Evolutionary conservation across 2,888 invertebrate genomes (phyloP), one percentile per base, ranked within the genome.

Genomic region (Alsophila aescularia): DNA sequence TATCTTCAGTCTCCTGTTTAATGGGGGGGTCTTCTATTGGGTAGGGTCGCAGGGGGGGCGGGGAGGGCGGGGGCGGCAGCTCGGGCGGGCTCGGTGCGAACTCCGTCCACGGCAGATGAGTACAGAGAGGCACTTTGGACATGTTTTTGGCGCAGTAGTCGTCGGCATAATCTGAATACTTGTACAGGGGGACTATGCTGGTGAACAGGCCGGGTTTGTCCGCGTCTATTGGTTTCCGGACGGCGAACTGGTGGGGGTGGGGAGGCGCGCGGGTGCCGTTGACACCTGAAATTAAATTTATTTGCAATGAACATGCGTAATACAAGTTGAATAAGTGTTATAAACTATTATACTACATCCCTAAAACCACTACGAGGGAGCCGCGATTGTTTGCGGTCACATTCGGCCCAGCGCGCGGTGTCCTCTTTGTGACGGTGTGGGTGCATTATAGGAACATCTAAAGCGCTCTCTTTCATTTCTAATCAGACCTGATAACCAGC

Each of bases 221-320:
- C 15, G 81, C 73, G 59, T 78, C 69, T 10, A 63, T 63, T 9
- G 83, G 80, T 2, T 75, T 68, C 1, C 90, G 74, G n/a, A 86
- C 93, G 75, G 84, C 84, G 83, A 77, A 84, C 60, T 69, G 75
- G 71, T 86, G 87, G 21, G 85, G 87, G 41, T 75, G 67, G 14
- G 83, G 64, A 0, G 87, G 89, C 1, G 90, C 90, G 14, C 92
- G 87, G 56, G 93, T 93, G 62, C 94, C 94, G 78, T 94, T 94
- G 42, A 94, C 84, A 58, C 94, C 93, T n/a, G n/a, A n/a, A n/a
- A n/a, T n/a, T n/a, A n/a, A n/a, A n/a, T n/a, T n/a, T n/a, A n/a
- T n/a, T n/a, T n/a, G n/a, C n/a, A n/a, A n/a, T n/a, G n/a, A n/a
- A n/a, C n/a, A n/a, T n/a, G n/a, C n/a, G n/a, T n/a, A n/a, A n/a